Evolutionary conservation across 1,140 invertebrate genomes (phyloP).

Genomic region (Heliconius congener): DNA sequence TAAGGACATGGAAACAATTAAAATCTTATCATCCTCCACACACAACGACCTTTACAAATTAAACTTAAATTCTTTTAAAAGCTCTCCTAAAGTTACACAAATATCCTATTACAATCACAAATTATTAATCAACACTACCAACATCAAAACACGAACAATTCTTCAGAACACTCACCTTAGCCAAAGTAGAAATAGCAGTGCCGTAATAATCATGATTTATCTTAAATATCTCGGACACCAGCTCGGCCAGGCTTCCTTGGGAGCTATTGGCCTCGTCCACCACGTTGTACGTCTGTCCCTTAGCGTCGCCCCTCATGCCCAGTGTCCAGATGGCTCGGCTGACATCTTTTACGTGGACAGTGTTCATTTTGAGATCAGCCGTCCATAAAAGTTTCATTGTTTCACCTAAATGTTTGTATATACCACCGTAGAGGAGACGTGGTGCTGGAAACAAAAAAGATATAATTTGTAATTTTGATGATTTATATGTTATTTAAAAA

Average conservation of each 20-base stretch:
- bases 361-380: slow-evolving; percentile 91
- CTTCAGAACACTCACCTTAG: slow-evolving; percentile 83
- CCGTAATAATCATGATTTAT: slow-evolving; percentile 94
- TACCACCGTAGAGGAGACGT: slow-evolving; percentile 90
- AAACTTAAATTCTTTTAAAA: too few species aligned
- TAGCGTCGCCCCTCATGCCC: slow-evolving; percentile 65
- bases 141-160: too few species aligned
- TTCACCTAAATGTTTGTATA: slow-evolving; percentile 93
- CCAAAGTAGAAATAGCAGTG: slow-evolving; percentile 88
- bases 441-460: slow-evolving; percentile 83
- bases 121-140: too few species aligned
- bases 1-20: too few species aligned
- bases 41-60: too few species aligned
- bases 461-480: background rate
- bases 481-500: too few species aligned
- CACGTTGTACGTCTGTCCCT: slow-evolving; percentile 88
- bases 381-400: slow-evolving; percentile 96
- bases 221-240: slow-evolving; percentile 91
- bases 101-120: too few species aligned
- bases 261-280: slow-evolving; percentile 92
- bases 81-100: too few species aligned
- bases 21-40: too few species aligned
- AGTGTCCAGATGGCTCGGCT: slow-evolving; percentile 88
- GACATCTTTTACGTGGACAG: slow-evolving; percentile 92
- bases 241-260: slow-evolving; percentile 89